Percentiles rank a stretch among this genome's conserved stretches.
Conservation (phyloP, 1,140 invertebrate species). For the Atopsyche davidsoni region DNA sequence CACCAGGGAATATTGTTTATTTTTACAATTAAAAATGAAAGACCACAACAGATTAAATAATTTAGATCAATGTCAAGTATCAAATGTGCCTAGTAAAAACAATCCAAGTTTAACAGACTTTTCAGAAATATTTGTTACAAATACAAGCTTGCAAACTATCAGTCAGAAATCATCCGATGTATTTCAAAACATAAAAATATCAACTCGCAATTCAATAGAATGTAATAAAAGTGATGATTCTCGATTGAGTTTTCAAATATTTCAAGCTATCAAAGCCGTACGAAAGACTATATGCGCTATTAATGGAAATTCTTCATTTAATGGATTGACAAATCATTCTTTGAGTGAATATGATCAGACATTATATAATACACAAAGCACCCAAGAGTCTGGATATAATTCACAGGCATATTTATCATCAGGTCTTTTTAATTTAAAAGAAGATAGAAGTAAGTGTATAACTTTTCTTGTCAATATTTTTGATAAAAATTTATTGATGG, state of each 20-base stretch:
- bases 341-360: not conserved
- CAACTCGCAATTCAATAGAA: not conserved
- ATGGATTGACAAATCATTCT: conserved; percentile 6
- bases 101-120: conserved; percentile 1
- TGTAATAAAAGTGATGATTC: not conserved
- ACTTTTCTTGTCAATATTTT: not conserved
- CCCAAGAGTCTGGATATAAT: conserved; percentile 23
- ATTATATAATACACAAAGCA: not conserved
- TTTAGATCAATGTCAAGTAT: no score
- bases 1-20: conserved; percentile 14
- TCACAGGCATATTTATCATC: not conserved
- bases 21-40: conserved; percentile 11
- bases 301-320: conserved; percentile 12
- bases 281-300: conserved; percentile 11
- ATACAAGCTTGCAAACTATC: no score
- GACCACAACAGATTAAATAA: no score
- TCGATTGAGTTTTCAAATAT: not conserved
- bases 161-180: conserved; percentile 10
- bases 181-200: conserved; percentile 10
- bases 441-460: not conserved
- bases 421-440: no score
- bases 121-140: conserved; percentile 7
- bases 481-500: not conserved
- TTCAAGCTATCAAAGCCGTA: conserved; percentile 14
- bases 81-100: no score